Percentiles rank a stretch among this genome's conserved stretches.
Evolutionary conservation across 2,888 invertebrate genomes (phyloP).

Genomic region (Acanthacorydalis orientalis): DNA sequence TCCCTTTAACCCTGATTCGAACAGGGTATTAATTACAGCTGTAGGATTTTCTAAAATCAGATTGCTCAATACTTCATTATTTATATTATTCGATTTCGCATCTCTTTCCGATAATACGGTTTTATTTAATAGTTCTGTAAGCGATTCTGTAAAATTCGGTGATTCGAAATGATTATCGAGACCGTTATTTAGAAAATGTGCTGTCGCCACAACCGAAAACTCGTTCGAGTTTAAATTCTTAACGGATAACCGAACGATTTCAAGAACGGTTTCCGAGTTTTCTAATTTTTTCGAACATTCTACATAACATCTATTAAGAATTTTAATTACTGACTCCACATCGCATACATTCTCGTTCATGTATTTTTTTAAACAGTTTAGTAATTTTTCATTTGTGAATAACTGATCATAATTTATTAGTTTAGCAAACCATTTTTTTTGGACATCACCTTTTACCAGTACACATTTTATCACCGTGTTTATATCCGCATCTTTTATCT

Average conservation of each 20-base stretch:
- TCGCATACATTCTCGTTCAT: not conserved
- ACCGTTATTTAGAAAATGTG: not conserved
- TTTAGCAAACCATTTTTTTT: constrained; percentile 2
- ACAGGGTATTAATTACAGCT: not conserved
- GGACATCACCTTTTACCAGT: not conserved
- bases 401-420: not conserved
- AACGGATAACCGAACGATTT: not conserved
- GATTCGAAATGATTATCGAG: not conserved
- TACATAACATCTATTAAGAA: not conserved
- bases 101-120: not conserved
- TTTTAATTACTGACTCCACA: not conserved
- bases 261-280: not conserved
- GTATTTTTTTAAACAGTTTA: not conserved
- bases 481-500: not conserved
- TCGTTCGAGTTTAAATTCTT: not conserved
- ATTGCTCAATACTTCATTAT: not conserved
- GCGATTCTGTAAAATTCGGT: not conserved
- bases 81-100: no score
- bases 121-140: constrained; percentile 2
- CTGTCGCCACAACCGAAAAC: not conserved
- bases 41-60: constrained; percentile 3
- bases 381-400: not conserved
- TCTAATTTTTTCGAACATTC: not conserved
- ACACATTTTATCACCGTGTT: not conserved
- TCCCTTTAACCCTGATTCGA: not conserved